phyloP scores from a whole-genome alignment of 2,888 invertebrate genomes.

The Folsomia manolachei region DNA sequence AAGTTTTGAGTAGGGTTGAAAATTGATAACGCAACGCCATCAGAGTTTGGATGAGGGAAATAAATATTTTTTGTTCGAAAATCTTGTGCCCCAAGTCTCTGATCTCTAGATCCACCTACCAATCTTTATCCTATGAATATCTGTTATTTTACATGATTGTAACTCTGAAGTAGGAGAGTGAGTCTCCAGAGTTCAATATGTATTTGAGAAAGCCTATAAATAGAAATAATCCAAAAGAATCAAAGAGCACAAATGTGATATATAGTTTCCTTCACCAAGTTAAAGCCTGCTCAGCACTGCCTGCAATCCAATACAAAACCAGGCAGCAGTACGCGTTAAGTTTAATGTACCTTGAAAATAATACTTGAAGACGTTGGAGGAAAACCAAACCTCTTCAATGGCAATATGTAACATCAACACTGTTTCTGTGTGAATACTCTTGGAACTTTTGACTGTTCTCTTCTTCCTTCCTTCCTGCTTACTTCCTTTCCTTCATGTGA shows the following conservation, averaged over 20 bases:
- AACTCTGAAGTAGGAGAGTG: too few species aligned
- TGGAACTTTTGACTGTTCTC: too few species aligned
- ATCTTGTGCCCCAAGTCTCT: neutral
- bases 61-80: neutral
- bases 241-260: neutral
- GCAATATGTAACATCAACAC: neutral
- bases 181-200: conserved; percentile 18
- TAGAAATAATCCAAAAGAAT: conserved; percentile 27
- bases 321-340: neutral
- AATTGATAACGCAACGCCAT: too few species aligned
- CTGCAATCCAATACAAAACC: neutral
- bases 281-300: neutral
- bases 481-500: neutral
- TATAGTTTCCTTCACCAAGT: neutral
- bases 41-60: neutral
- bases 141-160: too few species aligned
- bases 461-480: neutral
- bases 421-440: neutral
- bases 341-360: neutral
- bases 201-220: conserved; percentile 32
- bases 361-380: neutral
- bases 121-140: too few species aligned
- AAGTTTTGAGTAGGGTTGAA: too few species aligned
- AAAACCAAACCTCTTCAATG: neutral
- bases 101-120: neutral